phyloP scores from a whole-genome alignment of 1,140 invertebrate genomes.

The Atta texana region DNA sequence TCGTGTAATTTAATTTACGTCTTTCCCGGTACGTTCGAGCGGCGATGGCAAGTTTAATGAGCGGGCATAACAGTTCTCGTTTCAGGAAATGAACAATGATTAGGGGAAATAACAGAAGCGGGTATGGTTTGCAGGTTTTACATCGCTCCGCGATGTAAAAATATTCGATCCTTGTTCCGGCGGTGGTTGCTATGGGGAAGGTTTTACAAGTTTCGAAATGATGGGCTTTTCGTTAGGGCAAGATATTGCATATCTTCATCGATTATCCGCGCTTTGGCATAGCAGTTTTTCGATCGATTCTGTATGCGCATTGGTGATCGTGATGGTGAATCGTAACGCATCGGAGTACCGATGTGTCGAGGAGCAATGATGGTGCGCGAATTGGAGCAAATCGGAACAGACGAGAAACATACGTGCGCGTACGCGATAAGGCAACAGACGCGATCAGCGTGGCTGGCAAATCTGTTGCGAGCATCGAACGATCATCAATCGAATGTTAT shows the following conservation, averaged over 20 bases:
- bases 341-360: not conserved
- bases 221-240: not conserved
- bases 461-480: not conserved
- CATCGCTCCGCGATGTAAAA: constrained; percentile 39
- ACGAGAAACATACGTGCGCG: constrained; percentile 22
- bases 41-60: constrained; percentile 63
- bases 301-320: not conserved
- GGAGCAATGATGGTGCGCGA: constrained; percentile 48
- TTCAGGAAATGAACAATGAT: constrained; percentile 72
- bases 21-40: constrained; percentile 66
- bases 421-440: not conserved
- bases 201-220: constrained; percentile 14
- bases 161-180: constrained; percentile 61
- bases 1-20: constrained; percentile 74
- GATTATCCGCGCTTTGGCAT: not conserved
- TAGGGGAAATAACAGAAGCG: constrained; percentile 64
- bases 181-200: constrained; percentile 62
- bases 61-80: constrained; percentile 69
- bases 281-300: not conserved
- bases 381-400: constrained; percentile 70
- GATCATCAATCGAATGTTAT: constrained; percentile 2
- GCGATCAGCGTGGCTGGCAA: constrained; percentile 7
- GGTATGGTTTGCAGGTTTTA: constrained; percentile 18
- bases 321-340: not conserved
- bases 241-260: not conserved